Base-by-base conservation (phyloP, 2,888 invertebrate genomes). In the Pediacus dermestoides region DNA sequence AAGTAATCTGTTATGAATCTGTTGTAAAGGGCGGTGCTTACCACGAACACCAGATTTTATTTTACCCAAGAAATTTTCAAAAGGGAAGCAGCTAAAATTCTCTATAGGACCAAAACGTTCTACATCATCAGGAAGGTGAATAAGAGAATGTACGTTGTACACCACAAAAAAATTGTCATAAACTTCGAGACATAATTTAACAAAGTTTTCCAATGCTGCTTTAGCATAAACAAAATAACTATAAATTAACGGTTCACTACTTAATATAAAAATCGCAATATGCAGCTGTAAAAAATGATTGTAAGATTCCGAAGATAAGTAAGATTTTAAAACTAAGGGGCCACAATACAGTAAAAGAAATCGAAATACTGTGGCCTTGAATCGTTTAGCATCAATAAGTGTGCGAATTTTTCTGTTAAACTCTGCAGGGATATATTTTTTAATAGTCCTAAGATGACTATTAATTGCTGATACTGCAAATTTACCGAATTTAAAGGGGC, bases 201-300 rank as follows among this genome's bases (percentile, higher is more conserved):
- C 37, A 22, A 37, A 37, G 15, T 13, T 21, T 30, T 11, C 2
- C 22, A 37, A 31, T 4, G 31, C 22, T 10, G 12, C 8, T 21
- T 22, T 18, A 11, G 31, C 27, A 14, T 13, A 13, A 18, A 22
- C 11, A 16, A 31, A 13, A 32, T 32, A 22, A 15, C 14, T 16
- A 7, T 22, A 7, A 12, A 32, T 10, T 15, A 3, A 12, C 22
- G n/a, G 3, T 6, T 37, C 11, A 14, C 13, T 22, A 30, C 12
- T 31, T 15, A 37, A 14, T 21, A 37, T 37, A 7, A 15, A 15
- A 13, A 37, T 32, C 2, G 22, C 37, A 33, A 13, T 10, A 12
- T 37, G 37, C 12, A 37, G 15, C 10, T 16, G 22, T n/a, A 37
- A 16, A 31, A 37, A 21, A 31, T 37, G 37, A 3, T 37, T 31